These are phyloP conservation scores for Leucophora obtusa DNA, from an alignment of 2,888 invertebrate genomes.

Conservation along the genomic window DNA sequence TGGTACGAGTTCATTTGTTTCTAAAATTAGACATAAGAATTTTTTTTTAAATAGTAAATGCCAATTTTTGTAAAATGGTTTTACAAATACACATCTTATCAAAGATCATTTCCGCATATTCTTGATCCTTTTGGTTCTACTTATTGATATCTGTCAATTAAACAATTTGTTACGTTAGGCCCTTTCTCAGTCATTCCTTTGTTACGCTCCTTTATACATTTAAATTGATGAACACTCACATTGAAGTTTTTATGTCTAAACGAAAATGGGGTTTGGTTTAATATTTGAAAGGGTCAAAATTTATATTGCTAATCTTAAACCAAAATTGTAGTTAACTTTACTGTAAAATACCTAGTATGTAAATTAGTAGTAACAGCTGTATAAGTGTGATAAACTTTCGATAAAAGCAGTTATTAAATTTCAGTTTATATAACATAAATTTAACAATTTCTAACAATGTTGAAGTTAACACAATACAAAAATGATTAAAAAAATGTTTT, in stretches of 20 bases:
- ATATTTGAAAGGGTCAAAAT: slow-evolving; percentile 20
- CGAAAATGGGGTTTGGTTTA: background rate
- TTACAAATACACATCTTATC: no score
- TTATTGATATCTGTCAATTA: no score
- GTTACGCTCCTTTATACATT: background rate
- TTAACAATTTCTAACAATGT: no score
- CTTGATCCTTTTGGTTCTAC: no score
- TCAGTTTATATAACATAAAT: background rate
- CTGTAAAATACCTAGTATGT: background rate
- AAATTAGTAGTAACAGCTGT: slow-evolving; percentile 16
- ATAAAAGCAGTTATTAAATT: slow-evolving; percentile 24
- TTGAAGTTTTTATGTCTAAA: background rate
- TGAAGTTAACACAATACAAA: background rate
- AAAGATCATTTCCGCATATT: no score
- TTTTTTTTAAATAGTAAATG: no score
- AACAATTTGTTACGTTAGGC: no score
- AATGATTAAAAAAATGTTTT: background rate
- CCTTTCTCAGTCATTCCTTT: background rate
- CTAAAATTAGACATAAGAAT: no score
- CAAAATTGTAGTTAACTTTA: slow-evolving; percentile 5
- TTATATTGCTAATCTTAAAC: slow-evolving; percentile 30
- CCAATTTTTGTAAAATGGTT: no score
- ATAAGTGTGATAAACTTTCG: slow-evolving; percentile 28
- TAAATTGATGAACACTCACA: background rate
- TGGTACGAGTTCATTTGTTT: no score